Evolutionary conservation across 1,140 invertebrate genomes (phyloP), one percentile per base, ranked within the genome.

Genomic region (Aradophagus sp.): DNA sequence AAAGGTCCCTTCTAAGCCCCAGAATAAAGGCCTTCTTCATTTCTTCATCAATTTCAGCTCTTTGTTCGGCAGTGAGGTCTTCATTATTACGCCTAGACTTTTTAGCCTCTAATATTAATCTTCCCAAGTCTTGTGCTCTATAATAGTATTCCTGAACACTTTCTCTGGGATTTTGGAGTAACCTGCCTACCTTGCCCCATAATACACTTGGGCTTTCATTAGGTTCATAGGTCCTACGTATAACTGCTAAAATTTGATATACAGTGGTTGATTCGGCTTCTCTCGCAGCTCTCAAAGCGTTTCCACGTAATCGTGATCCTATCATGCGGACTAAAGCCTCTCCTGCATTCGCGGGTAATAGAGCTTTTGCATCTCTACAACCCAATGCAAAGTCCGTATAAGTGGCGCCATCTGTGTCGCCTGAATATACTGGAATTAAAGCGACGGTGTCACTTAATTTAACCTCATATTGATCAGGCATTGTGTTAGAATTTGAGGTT

Each of bases 1-100:
- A 55, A n/a, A 55, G 32, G 13, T 55, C 52, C 8, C 39, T 8
- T 42, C 26, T 55, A 1, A 55, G 4, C 4, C 48, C 48, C 0
- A 41, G 5, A 11, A 53, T 20, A 11, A 55, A 55, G 2, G 31
- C 15, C 5, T 5, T 29, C 7, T 13, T 41, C 1, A 41, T 1
- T n/a, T 42, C 29, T 0, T 3, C 1, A 13, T 55, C 38, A 0
- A 55, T 26, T 16, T 55, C 31, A 0, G 6, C 17, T 2, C 36
- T 16, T 15, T 13, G 26, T 2, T 14, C 16, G 11, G 29, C 36
- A 0, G 26, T 17, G 1, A 41, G 0, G 2, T 38, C 48, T 0
- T 0, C 5, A 13, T 39, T 35, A 7, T 20, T 20, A 2, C 12
- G 5, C 10, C 4, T 5, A 12, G 10, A 13, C 7, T 17, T 36